These are phyloP conservation scores for Hoplostethus mediterraneus DNA, from an alignment of 2,797 vertebrate species.

Conservation along the genomic window DNA sequence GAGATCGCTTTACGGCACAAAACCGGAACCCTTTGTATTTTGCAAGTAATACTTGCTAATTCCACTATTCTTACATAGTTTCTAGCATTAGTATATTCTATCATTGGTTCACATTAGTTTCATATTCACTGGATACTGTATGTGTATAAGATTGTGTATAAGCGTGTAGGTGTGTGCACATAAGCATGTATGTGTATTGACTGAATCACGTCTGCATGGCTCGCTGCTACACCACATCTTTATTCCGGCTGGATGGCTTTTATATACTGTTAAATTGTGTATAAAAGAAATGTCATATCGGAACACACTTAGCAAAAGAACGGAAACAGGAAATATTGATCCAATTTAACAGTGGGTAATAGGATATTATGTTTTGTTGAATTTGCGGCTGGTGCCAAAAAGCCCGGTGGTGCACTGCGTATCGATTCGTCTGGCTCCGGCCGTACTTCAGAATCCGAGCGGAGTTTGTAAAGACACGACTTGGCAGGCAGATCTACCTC, in stretches of 20 bases:
- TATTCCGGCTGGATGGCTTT: not conserved
- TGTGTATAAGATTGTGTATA: constrained; percentile 7
- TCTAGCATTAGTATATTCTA: no score
- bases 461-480: constrained; percentile 35
- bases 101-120: no score
- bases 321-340: constrained; percentile 30
- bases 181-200: not conserved
- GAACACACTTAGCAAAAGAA: constrained; percentile 16
- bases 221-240: constrained; percentile 1
- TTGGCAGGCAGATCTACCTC: constrained; percentile 27
- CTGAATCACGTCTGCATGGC: constrained; percentile 11
- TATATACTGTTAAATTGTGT: not conserved
- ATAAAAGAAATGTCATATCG: constrained; percentile 6
- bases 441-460: constrained; percentile 25
- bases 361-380: constrained; percentile 36
- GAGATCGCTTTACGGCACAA: no score
- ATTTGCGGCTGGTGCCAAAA: constrained; percentile 30
- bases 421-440: constrained; percentile 42
- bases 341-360: constrained; percentile 20
- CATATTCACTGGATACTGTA: not conserved
- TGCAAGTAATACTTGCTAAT: no score
- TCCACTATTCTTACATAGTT: no score
- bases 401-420: constrained; percentile 10
- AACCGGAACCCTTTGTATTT: no score
- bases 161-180: constrained; percentile 12